A percentile compares a stretch with the other conserved stretches of the same genome.
These are phyloP conservation scores for Tenthredo scrophulariae DNA, from an alignment of 2,888 invertebrate genomes.

Conservation along the genomic window DNA sequence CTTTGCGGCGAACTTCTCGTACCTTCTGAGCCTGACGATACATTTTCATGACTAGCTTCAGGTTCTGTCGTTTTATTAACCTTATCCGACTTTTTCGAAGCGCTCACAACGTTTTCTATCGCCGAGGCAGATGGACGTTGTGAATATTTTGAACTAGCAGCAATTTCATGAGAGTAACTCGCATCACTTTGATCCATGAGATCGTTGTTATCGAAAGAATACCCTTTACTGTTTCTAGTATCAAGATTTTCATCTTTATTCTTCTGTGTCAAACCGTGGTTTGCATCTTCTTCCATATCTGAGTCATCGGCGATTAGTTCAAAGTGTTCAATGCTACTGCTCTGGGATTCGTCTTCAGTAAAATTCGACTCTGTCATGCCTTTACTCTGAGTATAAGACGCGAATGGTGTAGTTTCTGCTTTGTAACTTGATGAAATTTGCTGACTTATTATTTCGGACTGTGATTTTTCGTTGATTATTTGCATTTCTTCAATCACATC, in stretches of 20 bases:
- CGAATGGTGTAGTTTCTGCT: neutral
- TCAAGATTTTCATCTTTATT: neutral
- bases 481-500: slow-evolving; percentile 54
- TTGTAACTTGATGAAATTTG: neutral
- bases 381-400: neutral
- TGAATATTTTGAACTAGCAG: neutral
- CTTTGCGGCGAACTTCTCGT: neutral
- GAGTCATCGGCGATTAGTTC: slow-evolving; percentile 46
- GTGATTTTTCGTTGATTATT: neutral
- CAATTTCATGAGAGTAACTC: neutral
- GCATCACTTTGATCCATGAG: neutral
- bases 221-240: neutral
- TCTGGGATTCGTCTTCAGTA: slow-evolving; percentile 66
- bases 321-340: slow-evolving; percentile 50
- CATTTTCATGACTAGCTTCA: slow-evolving; percentile 8
- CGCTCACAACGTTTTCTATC: neutral
- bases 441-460: neutral
- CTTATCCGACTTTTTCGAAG: neutral
- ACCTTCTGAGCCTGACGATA: slow-evolving; percentile 6
- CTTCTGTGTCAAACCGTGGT: slow-evolving; percentile 51
- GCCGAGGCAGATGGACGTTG: neutral
- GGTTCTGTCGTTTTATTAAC: neutral
- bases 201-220: neutral
- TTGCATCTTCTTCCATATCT: slow-evolving; percentile 35
- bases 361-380: slow-evolving; percentile 60